Evolutionary conservation across 1,140 invertebrate species (phyloP), one percentile per base, ranked within the genome.

Genomic region (Leptonema lineaticorne): DNA sequence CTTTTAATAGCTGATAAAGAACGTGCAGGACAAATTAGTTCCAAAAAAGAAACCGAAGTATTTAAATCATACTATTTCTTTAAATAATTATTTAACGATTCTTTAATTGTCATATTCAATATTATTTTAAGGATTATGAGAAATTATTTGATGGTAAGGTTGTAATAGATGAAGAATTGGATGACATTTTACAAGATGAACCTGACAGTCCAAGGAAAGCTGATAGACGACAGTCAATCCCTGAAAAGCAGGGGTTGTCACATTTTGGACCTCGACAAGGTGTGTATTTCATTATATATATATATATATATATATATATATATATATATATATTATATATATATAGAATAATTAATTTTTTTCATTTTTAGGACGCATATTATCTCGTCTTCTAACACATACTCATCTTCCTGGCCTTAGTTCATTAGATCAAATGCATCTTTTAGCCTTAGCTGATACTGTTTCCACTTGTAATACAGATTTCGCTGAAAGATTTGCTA

Each of bases 351-450:
- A 37, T 45, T 26, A 45, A 22, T 1, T 22, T 8, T 22, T 45
- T 50, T 67, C 29, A 58, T 69, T 68, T 74, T 3, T 80, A 84
- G 87, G 88, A 62, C 82, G 90, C 58, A 81, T 93, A 0, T 80
- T 98, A 7, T 95, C 94, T 0, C 87, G 94, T 2, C 84, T 98
- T 18, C 82, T 99, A 9, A 98, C 96, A 0, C 96, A 98, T 78
- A 96, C 94, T 1, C 96, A 98, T 80, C 82, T 99, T 18, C 97
- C 97, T 0, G 97, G 97, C 0, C 82, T 99, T 3, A 97, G 95
- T 1, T 97, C 94, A 76, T 85, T 99, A 22, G 98, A 99, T 82
- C 98, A 99, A 79, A 99, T 99, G 96, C 97, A 99, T 82, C 82
- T 99, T 26, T 80, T 99, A 7, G 97, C 97, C 4, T 78, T 99